Base-by-base conservation (phyloP, 1,140 invertebrate species). In the Eupristina koningsbergeri region DNA sequence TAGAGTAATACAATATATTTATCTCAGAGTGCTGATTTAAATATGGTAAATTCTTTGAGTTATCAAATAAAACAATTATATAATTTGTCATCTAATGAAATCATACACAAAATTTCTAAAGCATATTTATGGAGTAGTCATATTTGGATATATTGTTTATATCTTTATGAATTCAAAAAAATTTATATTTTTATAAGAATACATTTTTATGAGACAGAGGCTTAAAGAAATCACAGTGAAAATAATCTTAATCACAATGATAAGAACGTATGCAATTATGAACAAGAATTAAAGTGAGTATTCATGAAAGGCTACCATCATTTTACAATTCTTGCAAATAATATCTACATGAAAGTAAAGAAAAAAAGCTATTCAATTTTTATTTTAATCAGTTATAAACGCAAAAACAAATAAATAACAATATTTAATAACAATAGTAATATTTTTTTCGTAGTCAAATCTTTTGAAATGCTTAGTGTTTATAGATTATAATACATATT, bases 151-250 rank as follows among this genome's bases (percentile, higher is more conserved):
- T 17, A 13, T 13, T 50, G 47, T 50, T 2, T 17, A 7, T 34
- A 64, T 15, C 63, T 34, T 34, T 15, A 29, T 64, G 5, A 64
- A 64, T 64, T 64, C 26, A 29, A 64, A 3, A 63, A 3, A 64
- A 8, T 31, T 31, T 29, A 64, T 34, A 64, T 64, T 64, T 26
- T 64, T 64, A 31, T n/a, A 29, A 64, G 31, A 19, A 67, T 39
- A 64, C 61, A 53, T 64, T 84, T 87, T 85, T 89, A 79, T 78
- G 92, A 95, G 94, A 34, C 92, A 93, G 88, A 91, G 95, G 64
- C 94, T 96, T 61, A 95, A 94, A 15, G 36, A 93, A 8, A 86
- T 96, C 78, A 94, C 96, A 87, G 92, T 93, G 0, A 96, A 96
- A 90, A 85, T 95, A 45, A 94, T 93, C 6, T 67, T 94, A 36